phyloP scores from a whole-genome alignment of 2,797 vertebrate genomes.

The Takifugu rubripes region DNA sequence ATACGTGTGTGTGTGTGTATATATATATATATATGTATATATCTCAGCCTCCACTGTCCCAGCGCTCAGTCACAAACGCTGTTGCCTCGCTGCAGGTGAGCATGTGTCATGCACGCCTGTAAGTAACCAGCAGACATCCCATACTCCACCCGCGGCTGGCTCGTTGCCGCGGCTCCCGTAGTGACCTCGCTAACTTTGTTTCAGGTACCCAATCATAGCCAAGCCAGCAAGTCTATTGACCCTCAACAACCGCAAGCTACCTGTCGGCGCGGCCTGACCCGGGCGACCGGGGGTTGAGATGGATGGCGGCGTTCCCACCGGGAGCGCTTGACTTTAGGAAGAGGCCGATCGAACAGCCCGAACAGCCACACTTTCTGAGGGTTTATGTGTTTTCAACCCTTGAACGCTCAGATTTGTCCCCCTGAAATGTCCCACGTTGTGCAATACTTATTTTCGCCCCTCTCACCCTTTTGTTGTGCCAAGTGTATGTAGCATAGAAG shows the following conservation, averaged over 20 bases:
- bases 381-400: conserved; percentile 27
- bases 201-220: conserved; percentile 76
- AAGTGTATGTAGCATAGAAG: conserved; percentile 74
- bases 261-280: conserved; percentile 56
- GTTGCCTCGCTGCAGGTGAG: conserved; percentile 14
- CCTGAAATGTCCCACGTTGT: conserved; percentile 53
- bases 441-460: conserved; percentile 67
- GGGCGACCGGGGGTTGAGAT: conserved; percentile 23
- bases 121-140: conserved; percentile 15
- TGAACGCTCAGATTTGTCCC: conserved; percentile 21
- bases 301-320: neutral
- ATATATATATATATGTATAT: neutral
- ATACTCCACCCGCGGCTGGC: conserved; percentile 39
- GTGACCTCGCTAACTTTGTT: conserved; percentile 72
- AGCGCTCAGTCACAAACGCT: conserved; percentile 30
- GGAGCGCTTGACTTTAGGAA: neutral
- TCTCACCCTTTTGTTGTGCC: conserved; percentile 76
- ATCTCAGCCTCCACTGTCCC: conserved; percentile 38
- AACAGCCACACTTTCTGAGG: conserved; percentile 1
- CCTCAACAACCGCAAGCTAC: conserved; percentile 74
- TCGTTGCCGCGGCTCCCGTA: conserved; percentile 55
- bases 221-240: conserved; percentile 63
- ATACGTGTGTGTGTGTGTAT: too few relatives aligned
- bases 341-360: conserved; percentile 14
- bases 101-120: neutral